A percentile compares a stretch with the other conserved stretches of the same genome.
Conservation (phyloP, 2,888 invertebrate genomes). For the Hololepta plana region DNA sequence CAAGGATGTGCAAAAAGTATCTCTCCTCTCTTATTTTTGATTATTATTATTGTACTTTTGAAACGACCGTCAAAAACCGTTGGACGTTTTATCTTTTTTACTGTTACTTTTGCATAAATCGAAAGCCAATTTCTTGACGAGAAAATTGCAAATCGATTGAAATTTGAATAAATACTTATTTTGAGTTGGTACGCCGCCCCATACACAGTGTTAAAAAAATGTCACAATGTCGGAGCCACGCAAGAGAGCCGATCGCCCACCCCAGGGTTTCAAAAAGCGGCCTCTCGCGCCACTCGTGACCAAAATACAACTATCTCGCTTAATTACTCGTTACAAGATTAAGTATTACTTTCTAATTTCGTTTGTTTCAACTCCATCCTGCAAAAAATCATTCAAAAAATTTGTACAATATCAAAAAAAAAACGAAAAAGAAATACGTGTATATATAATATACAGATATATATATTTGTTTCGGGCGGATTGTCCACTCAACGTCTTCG, state of each 20-base stretch:
- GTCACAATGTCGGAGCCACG: slow-evolving; percentile 49
- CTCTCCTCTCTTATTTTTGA: too few relatives aligned
- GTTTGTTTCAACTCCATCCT: slow-evolving; percentile 22
- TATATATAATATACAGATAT: too few relatives aligned
- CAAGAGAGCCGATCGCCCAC: slow-evolving; percentile 24
- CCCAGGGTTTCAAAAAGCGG: slow-evolving; percentile 28
- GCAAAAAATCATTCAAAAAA: slow-evolving; percentile 29
- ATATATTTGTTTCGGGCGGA: too few relatives aligned
- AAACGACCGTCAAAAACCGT: slow-evolving; percentile 57
- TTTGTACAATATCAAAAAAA: slow-evolving; percentile 16
- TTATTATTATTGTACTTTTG: slow-evolving; percentile 11
- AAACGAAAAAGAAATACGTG: slow-evolving; percentile 20
- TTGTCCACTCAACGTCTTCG: too few relatives aligned
- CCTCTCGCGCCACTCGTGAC: slow-evolving; percentile 26
- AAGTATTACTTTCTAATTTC: slow-evolving; percentile 5
- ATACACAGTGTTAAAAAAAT: slow-evolving; percentile 77
- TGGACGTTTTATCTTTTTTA: slow-evolving; percentile 29
- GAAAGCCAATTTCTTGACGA: too few relatives aligned
- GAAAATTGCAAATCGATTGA: too few relatives aligned
- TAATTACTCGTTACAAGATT: slow-evolving; percentile 9
- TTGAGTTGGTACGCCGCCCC: slow-evolving; percentile 56
- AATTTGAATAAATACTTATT: too few relatives aligned
- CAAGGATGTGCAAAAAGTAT: slow-evolving; percentile 47
- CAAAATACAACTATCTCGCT: slow-evolving; percentile 20
- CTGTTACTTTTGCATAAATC: slow-evolving; percentile 27